Base-by-base conservation (phyloP, 2,113 vertebrate genomes). In the Amphiprion percula region DNA sequence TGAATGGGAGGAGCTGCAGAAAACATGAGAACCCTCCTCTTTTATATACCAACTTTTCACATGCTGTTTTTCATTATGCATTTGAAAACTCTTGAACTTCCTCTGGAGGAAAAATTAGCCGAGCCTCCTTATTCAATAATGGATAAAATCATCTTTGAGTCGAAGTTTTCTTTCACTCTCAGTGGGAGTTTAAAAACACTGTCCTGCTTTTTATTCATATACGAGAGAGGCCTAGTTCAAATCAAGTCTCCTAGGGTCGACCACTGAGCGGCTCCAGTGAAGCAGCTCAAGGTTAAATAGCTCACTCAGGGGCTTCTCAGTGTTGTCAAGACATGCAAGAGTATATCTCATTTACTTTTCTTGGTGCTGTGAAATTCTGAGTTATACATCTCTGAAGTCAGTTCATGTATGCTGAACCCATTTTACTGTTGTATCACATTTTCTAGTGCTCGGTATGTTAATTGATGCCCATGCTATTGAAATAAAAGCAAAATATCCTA, bases 231-330 rank as follows among this genome's bases (percentile, higher is more conserved):
- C 23, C 23, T 39, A 19, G 50, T 77, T 82, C 21, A 68, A 55
- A 64, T 50, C 61, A 9, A 55, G 50, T 15, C 66, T 46, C 68
- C 28, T 19, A 24, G 44, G 21, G 53, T 47, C 1, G 0, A 56
- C 56, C 71, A 53, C 71, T 77, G 71, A 58, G 77, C 50, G 47
- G 63, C 72, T 73, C 53, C 64, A 70, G 17, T 77, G 17, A 62
- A 68, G 47, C 65, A 60, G 61, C 63, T 64, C 44, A 54, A 65
- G 78, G 69, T 80, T 79, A 74, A 87, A 78, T 65, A 64, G 64
- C 44, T 85, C 53, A 69, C 50, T 72, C 50, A 26, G 37, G n/a
- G 21, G 39, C 28, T 74, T 66, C 24, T 28, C 54, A 39, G 30
- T 62, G 61, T 52, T 83, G 55, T 55, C 1, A 4, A 61, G 65